Conservation (phyloP, 2,888 invertebrate genomes). For the Archips xylosteana region DNA sequence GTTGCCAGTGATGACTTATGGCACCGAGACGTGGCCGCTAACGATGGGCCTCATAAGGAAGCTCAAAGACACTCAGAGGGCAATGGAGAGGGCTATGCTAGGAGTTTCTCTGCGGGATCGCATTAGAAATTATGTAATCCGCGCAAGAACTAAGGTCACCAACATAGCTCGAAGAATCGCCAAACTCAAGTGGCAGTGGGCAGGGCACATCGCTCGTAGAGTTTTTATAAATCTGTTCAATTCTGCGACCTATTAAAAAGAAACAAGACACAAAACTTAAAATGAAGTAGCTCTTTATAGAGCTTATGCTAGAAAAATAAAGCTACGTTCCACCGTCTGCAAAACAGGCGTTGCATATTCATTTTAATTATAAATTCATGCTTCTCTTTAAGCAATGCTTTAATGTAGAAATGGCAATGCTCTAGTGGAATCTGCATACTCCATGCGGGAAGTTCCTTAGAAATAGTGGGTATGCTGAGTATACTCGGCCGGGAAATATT, state of each 20-base stretch:
- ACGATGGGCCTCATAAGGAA: no score
- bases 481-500: slow-evolving; percentile 15
- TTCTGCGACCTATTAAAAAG: slow-evolving; percentile 6
- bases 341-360: slow-evolving; percentile 41
- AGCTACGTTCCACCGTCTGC: slow-evolving; percentile 19
- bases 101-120: no score
- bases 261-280: slow-evolving; percentile 3
- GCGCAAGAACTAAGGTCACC: no score
- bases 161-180: no score
- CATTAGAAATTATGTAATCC: no score
- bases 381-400: slow-evolving; percentile 31
- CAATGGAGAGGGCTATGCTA: no score
- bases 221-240: no score
- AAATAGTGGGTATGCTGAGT: background rate
- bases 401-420: slow-evolving; percentile 30
- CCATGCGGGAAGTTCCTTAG: background rate
- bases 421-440: slow-evolving; percentile 21
- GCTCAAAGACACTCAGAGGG: no score
- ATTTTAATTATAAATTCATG: slow-evolving; percentile 44
- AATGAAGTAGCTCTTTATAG: slow-evolving; percentile 28
- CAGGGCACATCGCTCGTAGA: no score
- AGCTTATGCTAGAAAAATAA: slow-evolving; percentile 29
- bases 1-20: no score
- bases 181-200: no score
- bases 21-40: no score